Evolutionary conservation across 2,888 invertebrate species (phyloP).

Genomic region (Endotricha flammealis): DNA sequence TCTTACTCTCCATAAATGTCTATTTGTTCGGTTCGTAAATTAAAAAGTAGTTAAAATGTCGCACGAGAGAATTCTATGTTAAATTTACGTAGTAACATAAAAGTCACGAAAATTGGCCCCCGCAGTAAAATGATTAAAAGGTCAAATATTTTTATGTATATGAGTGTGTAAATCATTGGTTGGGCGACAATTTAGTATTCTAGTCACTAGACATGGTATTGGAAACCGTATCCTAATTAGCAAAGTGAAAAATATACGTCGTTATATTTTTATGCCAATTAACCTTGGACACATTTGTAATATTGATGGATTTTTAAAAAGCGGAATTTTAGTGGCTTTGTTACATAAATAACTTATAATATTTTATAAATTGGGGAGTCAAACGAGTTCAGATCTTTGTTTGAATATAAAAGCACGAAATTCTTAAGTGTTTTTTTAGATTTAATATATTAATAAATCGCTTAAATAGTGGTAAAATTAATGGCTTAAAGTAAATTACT

Average conservation of each 20-base stretch:
- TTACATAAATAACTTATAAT: no score
- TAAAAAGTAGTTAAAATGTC: slow-evolving; percentile 7
- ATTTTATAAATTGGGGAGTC: no score
- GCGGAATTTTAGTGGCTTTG: no score
- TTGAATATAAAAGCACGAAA: no score
- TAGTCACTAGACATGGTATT: background rate
- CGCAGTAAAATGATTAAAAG: background rate
- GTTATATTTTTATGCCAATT: background rate
- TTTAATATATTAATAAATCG: no score
- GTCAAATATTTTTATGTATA: background rate
- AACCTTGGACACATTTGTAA: background rate
- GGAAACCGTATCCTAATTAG: background rate
- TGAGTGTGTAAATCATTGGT: background rate
- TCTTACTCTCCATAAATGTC: slow-evolving; percentile 7
- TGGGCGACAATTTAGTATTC: background rate
- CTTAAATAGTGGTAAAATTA: no score
- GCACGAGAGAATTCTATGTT: background rate
- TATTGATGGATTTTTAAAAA: no score
- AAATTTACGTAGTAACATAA: background rate
- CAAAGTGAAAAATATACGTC: background rate
- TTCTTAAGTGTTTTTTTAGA: no score
- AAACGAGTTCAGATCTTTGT: no score
- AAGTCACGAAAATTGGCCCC: background rate
- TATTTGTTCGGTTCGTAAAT: slow-evolving; percentile 1
- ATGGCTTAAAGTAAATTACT: no score